Evolutionary conservation across 1,140 invertebrate species (phyloP).

Genomic region (Drosophila navojoa): DNA sequence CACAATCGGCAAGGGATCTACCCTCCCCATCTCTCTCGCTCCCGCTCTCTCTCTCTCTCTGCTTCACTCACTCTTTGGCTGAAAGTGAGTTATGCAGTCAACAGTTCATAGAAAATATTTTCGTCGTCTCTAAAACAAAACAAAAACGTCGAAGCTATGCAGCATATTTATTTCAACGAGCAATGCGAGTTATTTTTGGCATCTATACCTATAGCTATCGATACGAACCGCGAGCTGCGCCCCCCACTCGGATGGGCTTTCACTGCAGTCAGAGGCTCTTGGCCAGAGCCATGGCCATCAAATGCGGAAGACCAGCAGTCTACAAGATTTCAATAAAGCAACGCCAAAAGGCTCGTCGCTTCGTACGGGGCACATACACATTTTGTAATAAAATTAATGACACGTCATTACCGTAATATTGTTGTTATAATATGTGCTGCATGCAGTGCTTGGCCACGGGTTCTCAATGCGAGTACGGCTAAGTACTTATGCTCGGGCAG

Average conservation of each 20-base stretch:
- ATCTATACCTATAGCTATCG: slow-evolving; percentile 3
- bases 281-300: slow-evolving; percentile 42
- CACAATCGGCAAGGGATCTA: slow-evolving; percentile 66
- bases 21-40: background rate
- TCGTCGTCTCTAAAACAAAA: slow-evolving; percentile 25
- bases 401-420: slow-evolving; percentile 83
- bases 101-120: slow-evolving; percentile 77
- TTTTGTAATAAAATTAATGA: slow-evolving; percentile 84
- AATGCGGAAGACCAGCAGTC: slow-evolving; percentile 78
- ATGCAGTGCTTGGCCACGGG: slow-evolving; percentile 34
- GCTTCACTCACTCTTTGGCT: slow-evolving; percentile 3
- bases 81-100: slow-evolving; percentile 79
- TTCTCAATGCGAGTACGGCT: slow-evolving; percentile 8
- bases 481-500: slow-evolving; percentile 24
- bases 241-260: slow-evolving; percentile 29
- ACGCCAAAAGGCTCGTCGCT: slow-evolving; percentile 46
- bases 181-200: slow-evolving; percentile 64
- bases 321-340: slow-evolving; percentile 71
- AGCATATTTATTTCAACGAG: slow-evolving; percentile 62
- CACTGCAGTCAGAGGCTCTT: slow-evolving; percentile 12
- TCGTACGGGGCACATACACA: slow-evolving; percentile 53
- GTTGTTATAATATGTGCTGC: slow-evolving; percentile 77
- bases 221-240: background rate
- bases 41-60: background rate
- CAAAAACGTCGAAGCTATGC: slow-evolving; percentile 24